phyloP scores from a whole-genome alignment of 2,888 invertebrate species.

The Creontiades dilutus region DNA sequence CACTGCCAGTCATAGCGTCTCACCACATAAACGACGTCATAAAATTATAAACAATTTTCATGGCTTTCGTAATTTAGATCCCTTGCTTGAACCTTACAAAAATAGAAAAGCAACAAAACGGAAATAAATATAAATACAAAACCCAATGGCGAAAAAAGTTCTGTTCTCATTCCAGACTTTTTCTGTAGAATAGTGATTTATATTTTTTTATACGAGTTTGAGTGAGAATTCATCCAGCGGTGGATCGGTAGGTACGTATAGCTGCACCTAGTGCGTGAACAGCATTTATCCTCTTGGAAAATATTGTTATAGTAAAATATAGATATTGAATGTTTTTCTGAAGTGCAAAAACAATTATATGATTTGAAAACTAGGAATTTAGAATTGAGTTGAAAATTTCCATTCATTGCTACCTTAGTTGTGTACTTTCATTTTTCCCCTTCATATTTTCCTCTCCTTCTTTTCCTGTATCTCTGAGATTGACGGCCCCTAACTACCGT shows the following conservation, averaged over 20 bases:
- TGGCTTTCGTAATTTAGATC: background rate
- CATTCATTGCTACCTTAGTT: background rate
- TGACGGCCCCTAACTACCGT: background rate
- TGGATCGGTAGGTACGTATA: background rate
- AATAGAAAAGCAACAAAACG: background rate
- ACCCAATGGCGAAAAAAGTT: slow-evolving; percentile 13
- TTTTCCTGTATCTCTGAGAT: slow-evolving; percentile 1
- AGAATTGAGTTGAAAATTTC: no score
- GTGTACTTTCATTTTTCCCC: background rate
- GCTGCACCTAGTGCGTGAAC: no score
- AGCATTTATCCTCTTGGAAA: no score
- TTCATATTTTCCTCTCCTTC: background rate
- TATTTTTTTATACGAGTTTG: slow-evolving; percentile 45
- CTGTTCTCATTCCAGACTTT: slow-evolving; percentile 56
- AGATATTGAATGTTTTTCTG: no score
- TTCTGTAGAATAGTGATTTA: slow-evolving; percentile 49
- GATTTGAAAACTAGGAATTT: no score
- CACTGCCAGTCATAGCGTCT: no score
- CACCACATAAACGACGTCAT: no score
- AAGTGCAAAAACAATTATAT: no score
- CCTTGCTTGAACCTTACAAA: slow-evolving; percentile 25
- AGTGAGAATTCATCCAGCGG: background rate
- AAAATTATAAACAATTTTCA: background rate
- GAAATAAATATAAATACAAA: slow-evolving; percentile 16
- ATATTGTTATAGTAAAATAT: no score